Evolutionary conservation across 2,113 vertebrate species (phyloP).

Genomic region (Ramphastos sulfuratus): DNA sequence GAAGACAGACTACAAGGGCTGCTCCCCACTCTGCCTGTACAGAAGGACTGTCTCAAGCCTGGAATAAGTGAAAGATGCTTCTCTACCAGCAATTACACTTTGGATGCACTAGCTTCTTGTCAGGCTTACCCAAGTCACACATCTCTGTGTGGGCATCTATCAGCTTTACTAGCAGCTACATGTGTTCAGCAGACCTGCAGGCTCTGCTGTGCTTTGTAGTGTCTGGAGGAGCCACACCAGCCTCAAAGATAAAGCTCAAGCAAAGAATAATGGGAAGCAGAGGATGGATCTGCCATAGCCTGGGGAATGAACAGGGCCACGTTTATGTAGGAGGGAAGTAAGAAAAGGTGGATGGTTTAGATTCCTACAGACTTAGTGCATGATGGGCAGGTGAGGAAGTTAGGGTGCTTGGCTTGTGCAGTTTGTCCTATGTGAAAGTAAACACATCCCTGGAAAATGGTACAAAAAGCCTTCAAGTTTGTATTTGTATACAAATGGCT

Average conservation of each 20-base stretch:
- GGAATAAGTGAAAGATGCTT: background rate
- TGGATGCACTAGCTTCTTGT: background rate
- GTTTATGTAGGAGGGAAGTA: background rate
- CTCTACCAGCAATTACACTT: background rate
- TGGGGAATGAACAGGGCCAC: background rate
- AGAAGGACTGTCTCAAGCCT: accelerated
- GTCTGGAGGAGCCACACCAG: background rate
- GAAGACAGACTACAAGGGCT: background rate
- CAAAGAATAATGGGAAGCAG: background rate
- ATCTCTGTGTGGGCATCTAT: background rate
- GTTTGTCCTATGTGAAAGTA: background rate
- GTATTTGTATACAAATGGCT: background rate
- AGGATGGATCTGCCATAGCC: background rate
- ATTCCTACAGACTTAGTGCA: background rate
- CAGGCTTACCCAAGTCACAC: background rate
- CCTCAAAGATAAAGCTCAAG: background rate
- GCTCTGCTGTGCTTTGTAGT: background rate
- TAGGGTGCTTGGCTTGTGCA: background rate
- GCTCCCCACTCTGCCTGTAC: background rate
- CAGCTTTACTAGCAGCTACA: background rate
- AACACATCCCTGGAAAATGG: background rate
- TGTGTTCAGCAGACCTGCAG: background rate
- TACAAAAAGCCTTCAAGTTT: background rate
- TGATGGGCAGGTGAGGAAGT: background rate
- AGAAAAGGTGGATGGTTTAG: background rate